These are phyloP conservation scores for Drosophila testacea DNA, from an alignment of 2,888 invertebrate genomes.

Conservation along the genomic window DNA sequence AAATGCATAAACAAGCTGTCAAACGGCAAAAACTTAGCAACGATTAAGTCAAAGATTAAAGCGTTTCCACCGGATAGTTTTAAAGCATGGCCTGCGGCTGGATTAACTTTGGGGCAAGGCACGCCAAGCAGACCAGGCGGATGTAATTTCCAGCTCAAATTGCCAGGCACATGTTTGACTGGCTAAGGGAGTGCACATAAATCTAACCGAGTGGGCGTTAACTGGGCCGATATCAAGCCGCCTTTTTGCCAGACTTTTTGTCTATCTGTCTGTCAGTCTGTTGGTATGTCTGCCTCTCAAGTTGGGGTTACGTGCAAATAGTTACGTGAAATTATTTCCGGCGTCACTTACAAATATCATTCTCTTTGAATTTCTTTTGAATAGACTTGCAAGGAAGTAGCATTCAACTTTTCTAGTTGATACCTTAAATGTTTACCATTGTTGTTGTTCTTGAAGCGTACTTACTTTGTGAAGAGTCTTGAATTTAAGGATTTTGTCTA, in stretches of 20 bases:
- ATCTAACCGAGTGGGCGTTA: constrained; percentile 57
- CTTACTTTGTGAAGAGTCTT: background rate
- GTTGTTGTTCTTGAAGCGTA: constrained; percentile 2
- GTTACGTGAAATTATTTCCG: constrained; percentile 77
- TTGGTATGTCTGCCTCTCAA: constrained; percentile 24
- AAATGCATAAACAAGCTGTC: constrained; percentile 20
- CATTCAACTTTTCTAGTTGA: constrained; percentile 47
- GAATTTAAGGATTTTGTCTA: constrained; percentile 8
- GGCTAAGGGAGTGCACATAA: constrained; percentile 57
- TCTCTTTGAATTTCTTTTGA: constrained; percentile 53
- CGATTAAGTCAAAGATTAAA: constrained; percentile 18
- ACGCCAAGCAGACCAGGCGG: constrained; percentile 32
- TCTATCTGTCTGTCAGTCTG: constrained; percentile 24
- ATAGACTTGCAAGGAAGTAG: constrained; percentile 64
- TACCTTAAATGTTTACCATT: constrained; percentile 33
- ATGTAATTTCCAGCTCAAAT: constrained; percentile 69
- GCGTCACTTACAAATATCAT: constrained; percentile 69
- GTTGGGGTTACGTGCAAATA: constrained; percentile 71
- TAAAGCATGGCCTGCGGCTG: constrained; percentile 18
- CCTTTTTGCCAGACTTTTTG: constrained; percentile 29
- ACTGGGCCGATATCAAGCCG: constrained; percentile 32
- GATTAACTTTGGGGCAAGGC: constrained; percentile 23
- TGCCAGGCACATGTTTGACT: constrained; percentile 59
- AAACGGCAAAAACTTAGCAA: background rate
- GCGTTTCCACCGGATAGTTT: constrained; percentile 2